phyloP scores from a whole-genome alignment of 1,140 invertebrate genomes.

The Papilio polyxenes region DNA sequence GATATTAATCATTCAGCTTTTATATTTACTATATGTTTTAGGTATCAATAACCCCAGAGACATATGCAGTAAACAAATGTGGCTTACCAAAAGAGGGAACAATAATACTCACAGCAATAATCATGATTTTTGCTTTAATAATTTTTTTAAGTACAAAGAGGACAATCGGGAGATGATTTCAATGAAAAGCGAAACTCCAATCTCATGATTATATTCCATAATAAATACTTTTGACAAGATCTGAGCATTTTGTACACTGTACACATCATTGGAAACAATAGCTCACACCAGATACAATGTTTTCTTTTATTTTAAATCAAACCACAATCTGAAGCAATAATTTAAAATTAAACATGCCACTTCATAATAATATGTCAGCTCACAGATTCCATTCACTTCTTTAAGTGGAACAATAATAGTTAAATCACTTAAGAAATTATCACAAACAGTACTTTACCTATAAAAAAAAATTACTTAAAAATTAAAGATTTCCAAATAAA shows the following conservation, averaged over 20 bases:
- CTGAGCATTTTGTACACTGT: constrained; percentile 73
- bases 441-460: constrained; percentile 56
- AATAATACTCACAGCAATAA: constrained; percentile 55
- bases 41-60: constrained; percentile 60
- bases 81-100: constrained; percentile 62
- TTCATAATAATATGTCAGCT: neutral
- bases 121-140: constrained; percentile 52
- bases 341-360: neutral
- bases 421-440: constrained; percentile 56
- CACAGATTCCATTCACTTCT: constrained; percentile 18
- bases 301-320: constrained; percentile 10
- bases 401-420: constrained; percentile 36
- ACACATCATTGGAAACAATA: constrained; percentile 49
- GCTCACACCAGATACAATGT: neutral
- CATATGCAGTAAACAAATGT: constrained; percentile 63
- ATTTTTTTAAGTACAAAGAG: constrained; percentile 47
- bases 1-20: neutral
- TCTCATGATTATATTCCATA: constrained; percentile 71
- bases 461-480: constrained; percentile 51
- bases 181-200: constrained; percentile 50
- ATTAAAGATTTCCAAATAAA: constrained; percentile 67
- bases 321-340: constrained; percentile 12
- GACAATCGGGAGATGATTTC: constrained; percentile 50
- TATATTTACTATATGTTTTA: constrained; percentile 48
- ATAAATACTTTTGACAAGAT: constrained; percentile 79